Conservation (phyloP, 2,113 vertebrate species). For the Colossoma macropomum region DNA sequence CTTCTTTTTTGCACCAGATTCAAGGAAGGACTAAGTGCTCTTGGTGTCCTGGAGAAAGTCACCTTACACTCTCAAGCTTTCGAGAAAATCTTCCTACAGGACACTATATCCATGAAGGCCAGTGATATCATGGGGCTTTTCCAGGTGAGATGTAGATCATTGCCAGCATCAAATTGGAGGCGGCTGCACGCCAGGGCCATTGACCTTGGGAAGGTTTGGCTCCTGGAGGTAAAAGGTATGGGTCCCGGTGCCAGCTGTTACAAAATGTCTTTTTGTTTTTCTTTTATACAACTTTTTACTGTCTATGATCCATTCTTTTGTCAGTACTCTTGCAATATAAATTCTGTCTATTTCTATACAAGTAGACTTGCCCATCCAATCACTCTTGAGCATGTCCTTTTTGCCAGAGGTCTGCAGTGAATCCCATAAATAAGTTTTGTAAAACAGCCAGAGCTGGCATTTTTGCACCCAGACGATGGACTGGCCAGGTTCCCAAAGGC, state of each 20-base stretch:
- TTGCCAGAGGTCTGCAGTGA: no score
- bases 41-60: background rate
- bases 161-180: background rate
- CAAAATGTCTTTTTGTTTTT: background rate
- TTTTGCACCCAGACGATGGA: background rate
- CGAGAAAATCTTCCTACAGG: background rate
- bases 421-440: no score
- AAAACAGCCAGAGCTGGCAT: no score
- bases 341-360: no score
- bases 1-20: background rate
- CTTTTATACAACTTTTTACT: background rate
- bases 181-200: background rate
- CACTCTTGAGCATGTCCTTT: no score
- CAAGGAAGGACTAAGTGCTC: background rate
- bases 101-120: background rate
- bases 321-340: background rate
- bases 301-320: background rate
- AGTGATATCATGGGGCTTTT: background rate
- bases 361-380: no score
- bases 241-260: background rate
- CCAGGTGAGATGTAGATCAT: background rate
- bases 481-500: background rate
- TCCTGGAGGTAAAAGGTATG: background rate
- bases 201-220: background rate
- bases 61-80: background rate